phyloP scores from a whole-genome alignment of 1,140 invertebrate genomes.

The Diorhabda carinulata region DNA sequence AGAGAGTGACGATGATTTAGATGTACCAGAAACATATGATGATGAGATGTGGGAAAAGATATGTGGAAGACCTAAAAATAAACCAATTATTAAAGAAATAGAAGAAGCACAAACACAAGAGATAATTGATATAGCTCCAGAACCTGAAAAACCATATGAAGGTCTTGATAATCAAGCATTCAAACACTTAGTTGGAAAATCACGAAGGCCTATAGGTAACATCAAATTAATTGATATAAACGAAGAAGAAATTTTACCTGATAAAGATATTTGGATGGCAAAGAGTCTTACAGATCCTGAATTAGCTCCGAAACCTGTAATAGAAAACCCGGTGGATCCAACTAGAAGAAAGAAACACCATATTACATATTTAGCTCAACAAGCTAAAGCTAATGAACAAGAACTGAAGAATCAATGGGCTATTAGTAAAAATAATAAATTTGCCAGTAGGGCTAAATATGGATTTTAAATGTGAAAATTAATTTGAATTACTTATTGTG shows the following conservation, averaged over 20 bases:
- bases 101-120: slow-evolving; percentile 19
- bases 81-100: slow-evolving; percentile 18
- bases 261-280: slow-evolving; percentile 74
- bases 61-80: slow-evolving; percentile 35
- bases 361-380: slow-evolving; percentile 91
- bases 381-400: slow-evolving; percentile 83
- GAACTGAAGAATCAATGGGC: slow-evolving; percentile 94
- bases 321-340: slow-evolving; percentile 58
- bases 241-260: slow-evolving; percentile 75
- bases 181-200: slow-evolving; percentile 39
- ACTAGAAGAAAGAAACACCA: slow-evolving; percentile 86
- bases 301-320: slow-evolving; percentile 50
- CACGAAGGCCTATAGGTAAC: slow-evolving; percentile 31
- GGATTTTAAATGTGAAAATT: slow-evolving; percentile 62
- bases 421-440: slow-evolving; percentile 74
- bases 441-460: slow-evolving; percentile 86
- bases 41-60: slow-evolving; percentile 44
- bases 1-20: slow-evolving; percentile 39
- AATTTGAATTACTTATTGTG: neutral
- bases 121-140: slow-evolving; percentile 40
- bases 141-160: slow-evolving; percentile 41
- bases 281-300: slow-evolving; percentile 72
- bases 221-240: slow-evolving; percentile 66
- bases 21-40: slow-evolving; percentile 43
- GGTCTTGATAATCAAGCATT: slow-evolving; percentile 45